A percentile compares a stretch with the other conserved stretches of the same genome.
Conservation (phyloP, 2,113 vertebrate genomes). For the Tenrec ecaudatus region DNA sequence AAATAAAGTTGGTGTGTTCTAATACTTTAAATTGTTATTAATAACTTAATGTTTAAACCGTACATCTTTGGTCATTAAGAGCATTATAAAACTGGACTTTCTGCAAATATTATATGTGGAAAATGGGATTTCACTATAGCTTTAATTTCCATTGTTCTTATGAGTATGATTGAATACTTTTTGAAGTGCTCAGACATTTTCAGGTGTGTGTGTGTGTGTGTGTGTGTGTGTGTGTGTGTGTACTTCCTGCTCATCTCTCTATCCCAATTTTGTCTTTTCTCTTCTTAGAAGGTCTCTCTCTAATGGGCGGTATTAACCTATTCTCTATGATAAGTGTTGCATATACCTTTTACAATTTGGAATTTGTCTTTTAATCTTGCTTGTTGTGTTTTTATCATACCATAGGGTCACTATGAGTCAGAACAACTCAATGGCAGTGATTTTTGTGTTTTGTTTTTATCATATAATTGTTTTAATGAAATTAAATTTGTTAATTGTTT, state of each 20-base stretch:
- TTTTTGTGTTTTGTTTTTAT: too few species aligned
- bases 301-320: background rate
- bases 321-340: background rate
- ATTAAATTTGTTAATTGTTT: background rate
- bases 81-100: background rate
- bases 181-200: background rate
- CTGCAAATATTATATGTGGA: background rate
- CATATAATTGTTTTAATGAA: background rate
- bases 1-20: too few species aligned
- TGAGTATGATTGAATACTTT: background rate
- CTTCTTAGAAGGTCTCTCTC: background rate
- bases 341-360: background rate
- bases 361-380: conserved; percentile 6
- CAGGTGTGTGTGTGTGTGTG: background rate
- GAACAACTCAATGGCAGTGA: too few species aligned
- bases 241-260: background rate
- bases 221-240: background rate
- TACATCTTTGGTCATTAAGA: background rate
- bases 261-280: background rate
- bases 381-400: background rate
- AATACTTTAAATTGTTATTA: too few species aligned
- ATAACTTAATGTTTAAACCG: too few species aligned
- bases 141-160: background rate
- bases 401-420: too few species aligned
- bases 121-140: background rate